Base-by-base conservation (phyloP, 2,797 vertebrate genomes). In the Huso huso region DNA sequence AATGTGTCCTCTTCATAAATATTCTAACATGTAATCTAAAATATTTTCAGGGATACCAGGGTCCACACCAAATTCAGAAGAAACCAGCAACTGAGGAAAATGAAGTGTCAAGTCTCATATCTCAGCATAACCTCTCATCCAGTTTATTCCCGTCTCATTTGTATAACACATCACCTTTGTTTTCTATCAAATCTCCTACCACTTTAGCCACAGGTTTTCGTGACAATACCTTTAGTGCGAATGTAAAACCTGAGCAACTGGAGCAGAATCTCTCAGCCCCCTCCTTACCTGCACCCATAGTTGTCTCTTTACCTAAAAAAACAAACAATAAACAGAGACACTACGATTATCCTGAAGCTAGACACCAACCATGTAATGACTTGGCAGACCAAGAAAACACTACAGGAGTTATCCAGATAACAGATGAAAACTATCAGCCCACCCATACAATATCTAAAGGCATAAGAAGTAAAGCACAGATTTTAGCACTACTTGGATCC, bases 381-480 rank as follows among this genome's bases (percentile, higher is more conserved):
- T 9, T 55, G 52, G 12, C 52, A 55, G 52, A 55, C 52, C 9
- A 55, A n/a, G 52, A 55, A n/a, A 9, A 55, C 9, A 55, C 68
- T 73, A 61, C 73, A 62, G 1, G 69, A 12, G 7, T 61, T 7
- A 1, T 6, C 3, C 71, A 68, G 8, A 8, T 52, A 0, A 0
- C 1, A 8, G n/a, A 53, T 64, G 15, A 68, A 59, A 8, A 61
- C 1, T 1, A 5, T 57, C 53, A 51, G 49, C 3, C 59, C 12
- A 62, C 61, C 3, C 52, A 1, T 48, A 37, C 0, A 0, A 65
- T 69, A 62, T 75, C 80, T 13, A 81, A 76, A 18, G 84, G 72
- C 11, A 66, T 80, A 75, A 82, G 89, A 72, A 91, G 86, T 77
- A 87, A 79, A 49, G 82, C 83, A 55, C 79, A 85, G 70, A 90